Evolutionary conservation across 1,140 invertebrate species (phyloP).

Genomic region (Drosophila gunungcola): DNA sequence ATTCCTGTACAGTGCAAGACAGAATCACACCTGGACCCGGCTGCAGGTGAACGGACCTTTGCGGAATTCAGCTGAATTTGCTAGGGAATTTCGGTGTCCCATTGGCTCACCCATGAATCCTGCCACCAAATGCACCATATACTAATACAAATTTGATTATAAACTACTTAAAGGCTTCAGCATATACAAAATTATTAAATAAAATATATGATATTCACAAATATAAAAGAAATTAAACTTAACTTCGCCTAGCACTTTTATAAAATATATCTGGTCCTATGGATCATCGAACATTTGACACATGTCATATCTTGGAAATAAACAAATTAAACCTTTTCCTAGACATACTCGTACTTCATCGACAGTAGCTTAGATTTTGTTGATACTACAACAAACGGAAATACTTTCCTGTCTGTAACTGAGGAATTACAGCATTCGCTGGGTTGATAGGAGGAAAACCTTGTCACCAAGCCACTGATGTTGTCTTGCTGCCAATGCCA

Average conservation of each 20-base stretch:
- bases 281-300: background rate
- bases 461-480: conserved; percentile 12
- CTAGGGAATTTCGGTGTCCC: conserved; percentile 64
- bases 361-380: background rate
- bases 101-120: conserved; percentile 74
- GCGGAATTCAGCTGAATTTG: conserved; percentile 63
- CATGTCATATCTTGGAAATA: background rate
- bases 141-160: conserved; percentile 19
- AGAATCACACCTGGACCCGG: conserved; percentile 56
- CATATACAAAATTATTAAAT: background rate
- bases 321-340: background rate
- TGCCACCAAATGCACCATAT: conserved; percentile 67
- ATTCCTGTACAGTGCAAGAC: conserved; percentile 45
- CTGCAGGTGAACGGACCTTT: conserved; percentile 68
- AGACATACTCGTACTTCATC: no score
- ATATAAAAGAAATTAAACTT: background rate
- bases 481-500: conserved; percentile 36
- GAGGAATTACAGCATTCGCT: conserved; percentile 1
- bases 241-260: no score
- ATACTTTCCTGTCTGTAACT: background rate
- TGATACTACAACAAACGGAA: background rate
- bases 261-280: no score
- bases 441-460: conserved; percentile 5
- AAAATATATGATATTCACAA: background rate
- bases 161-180: background rate